Conservation (phyloP, 2,797 vertebrate genomes). For the Enteromius anoplus region DNA sequence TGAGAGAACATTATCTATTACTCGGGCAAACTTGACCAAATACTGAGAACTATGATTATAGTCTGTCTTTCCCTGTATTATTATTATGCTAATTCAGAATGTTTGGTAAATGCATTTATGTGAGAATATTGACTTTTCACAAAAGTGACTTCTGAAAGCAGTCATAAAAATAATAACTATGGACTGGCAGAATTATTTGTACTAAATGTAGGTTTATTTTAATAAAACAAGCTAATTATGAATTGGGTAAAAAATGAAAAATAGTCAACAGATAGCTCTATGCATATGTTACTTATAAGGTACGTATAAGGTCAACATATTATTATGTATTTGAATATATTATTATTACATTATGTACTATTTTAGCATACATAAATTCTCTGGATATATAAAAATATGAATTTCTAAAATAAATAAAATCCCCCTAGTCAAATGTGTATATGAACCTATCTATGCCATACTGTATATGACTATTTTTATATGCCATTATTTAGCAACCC, state of each 20-base stretch:
- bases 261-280: neutral
- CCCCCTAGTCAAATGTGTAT: neutral
- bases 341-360: neutral
- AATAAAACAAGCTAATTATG: neutral
- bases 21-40: slow-evolving; percentile 19
- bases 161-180: neutral
- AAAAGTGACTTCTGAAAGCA: neutral
- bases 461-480: neutral
- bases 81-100: slow-evolving; percentile 21
- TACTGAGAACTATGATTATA: slow-evolving; percentile 29
- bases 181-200: neutral
- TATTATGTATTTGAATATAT: neutral
- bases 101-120: slow-evolving; percentile 28
- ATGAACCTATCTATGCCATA: neutral
- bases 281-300: neutral
- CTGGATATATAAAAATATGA: neutral
- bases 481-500: neutral
- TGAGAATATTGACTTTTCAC: neutral
- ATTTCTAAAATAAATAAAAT: neutral
- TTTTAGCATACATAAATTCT: neutral
- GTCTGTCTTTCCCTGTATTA: neutral
- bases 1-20: slow-evolving; percentile 50
- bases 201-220: neutral
- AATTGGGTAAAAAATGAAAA: neutral
- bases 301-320: neutral